A percentile compares a stretch with the other conserved stretches of the same genome.
phyloP scores from a whole-genome alignment of 2,888 invertebrate genomes.

The Spicauda simplicius region DNA sequence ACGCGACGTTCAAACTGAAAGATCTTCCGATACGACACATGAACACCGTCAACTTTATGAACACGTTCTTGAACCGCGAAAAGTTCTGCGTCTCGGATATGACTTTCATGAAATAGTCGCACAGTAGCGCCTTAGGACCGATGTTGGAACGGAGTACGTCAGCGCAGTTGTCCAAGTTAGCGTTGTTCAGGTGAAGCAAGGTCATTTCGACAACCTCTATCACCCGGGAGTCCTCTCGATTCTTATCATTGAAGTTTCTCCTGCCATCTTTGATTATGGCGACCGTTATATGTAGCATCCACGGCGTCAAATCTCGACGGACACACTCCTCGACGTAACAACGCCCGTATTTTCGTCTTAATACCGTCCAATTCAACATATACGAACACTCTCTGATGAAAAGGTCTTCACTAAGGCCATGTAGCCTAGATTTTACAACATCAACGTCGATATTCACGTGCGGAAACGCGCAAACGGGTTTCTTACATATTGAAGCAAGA shows the following conservation, averaged over 20 bases:
- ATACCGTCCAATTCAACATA: conserved; percentile 44
- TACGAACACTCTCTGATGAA: conserved; percentile 63
- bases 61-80: conserved; percentile 65
- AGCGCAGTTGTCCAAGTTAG: conserved; percentile 51
- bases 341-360: conserved; percentile 54
- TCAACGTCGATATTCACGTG: conserved; percentile 47
- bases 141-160: conserved; percentile 53
- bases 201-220: conserved; percentile 55
- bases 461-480: conserved; percentile 50
- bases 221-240: conserved; percentile 33
- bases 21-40: conserved; percentile 51
- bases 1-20: conserved; percentile 54
- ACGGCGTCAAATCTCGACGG: conserved; percentile 54
- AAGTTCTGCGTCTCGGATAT: conserved; percentile 71
- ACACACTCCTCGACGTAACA: conserved; percentile 58
- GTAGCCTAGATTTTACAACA: conserved; percentile 40
- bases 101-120: conserved; percentile 59
- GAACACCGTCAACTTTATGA: conserved; percentile 60
- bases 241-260: conserved; percentile 37
- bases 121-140: conserved; percentile 45
- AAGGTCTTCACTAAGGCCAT: conserved; percentile 45
- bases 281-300: conserved; percentile 57
- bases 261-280: conserved; percentile 42
- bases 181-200: conserved; percentile 59
- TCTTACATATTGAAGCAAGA: conserved; percentile 55